Evolutionary conservation across 2,888 invertebrate genomes (phyloP), one percentile per base, ranked within the genome.

Genomic region (Lampropteryx suffumata): DNA sequence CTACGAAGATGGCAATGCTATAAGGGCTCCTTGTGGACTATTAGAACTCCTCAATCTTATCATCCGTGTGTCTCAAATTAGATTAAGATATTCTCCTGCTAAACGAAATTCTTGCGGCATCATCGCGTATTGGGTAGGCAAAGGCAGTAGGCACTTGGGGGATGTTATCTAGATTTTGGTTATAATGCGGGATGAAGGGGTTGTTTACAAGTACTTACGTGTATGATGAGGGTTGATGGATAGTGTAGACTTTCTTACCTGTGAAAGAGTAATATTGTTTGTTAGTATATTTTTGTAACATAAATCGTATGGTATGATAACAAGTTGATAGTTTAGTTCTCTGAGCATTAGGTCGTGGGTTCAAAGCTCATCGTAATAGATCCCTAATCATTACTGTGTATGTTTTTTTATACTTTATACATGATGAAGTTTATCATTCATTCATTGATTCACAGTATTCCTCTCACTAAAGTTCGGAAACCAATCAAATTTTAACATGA

Each of bases 41-140:
- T 17, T 17, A 17, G 17, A 3, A 9, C 36, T 45, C 29, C 6
- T 7, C 11, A 30, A 52, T 27, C 44, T 52, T 9, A 24, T 13
- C 1, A 35, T 6, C 64, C 24, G 72, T 80, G 62, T 75, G 79
- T 78, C 64, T 21, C 65, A 50, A 28, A 75, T 79, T 75, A 79
- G 76, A 79, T 77, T 78, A 77, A 75, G 68, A 73, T 62, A 71
- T 73, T 72, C 69, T 66, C 62, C 61, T 54, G 65, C 54, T 63
- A 68, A 64, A 59, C 57, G 67, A 65, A 72, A 71, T 76, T 71
- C 70, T 61, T 67, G 72, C 56, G 69, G 68, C 64, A 70, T 72
- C 74, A 73, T 69, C 67, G 64, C 66, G 61, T 68, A 67, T 69
- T 29, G 17, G 32, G 48, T n/a, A n/a, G 43, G 43, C 30, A n/a